phyloP scores from a whole-genome alignment of 2,888 invertebrate species.

The Graphium colonna region DNA sequence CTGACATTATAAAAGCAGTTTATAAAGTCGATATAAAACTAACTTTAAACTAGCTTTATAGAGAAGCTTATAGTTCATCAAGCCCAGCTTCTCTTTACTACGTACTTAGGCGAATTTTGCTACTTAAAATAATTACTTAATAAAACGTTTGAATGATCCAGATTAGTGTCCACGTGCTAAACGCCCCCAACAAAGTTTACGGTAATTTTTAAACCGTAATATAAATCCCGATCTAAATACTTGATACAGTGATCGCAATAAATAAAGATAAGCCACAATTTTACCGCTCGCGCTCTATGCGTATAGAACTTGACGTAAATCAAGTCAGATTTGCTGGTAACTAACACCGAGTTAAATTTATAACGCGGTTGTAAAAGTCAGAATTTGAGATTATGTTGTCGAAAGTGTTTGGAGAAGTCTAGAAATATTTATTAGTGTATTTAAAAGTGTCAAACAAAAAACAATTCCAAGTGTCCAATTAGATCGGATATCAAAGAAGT shows the following conservation, averaged over 20 bases:
- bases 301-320: conserved; percentile 25
- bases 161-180: neutral
- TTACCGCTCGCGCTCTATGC: conserved; percentile 9
- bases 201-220: conserved; percentile 9
- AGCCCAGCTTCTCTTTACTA: too few relatives aligned
- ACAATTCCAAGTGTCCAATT: too few relatives aligned
- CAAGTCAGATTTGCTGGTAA: conserved; percentile 28
- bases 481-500: too few relatives aligned
- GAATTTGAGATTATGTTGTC: neutral
- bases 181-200: conserved; percentile 3
- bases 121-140: too few relatives aligned
- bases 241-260: conserved; percentile 27
- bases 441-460: neutral
- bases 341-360: conserved; percentile 10
- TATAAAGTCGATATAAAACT: too few relatives aligned
- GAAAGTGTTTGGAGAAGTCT: neutral
- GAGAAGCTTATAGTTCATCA: too few relatives aligned
- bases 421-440: neutral
- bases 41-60: too few relatives aligned
- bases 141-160: neutral
- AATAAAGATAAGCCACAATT: conserved; percentile 31
- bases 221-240: conserved; percentile 22
- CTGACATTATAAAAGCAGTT: too few relatives aligned
- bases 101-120: too few relatives aligned
- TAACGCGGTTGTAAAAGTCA: conserved; percentile 9